Percentiles rank a stretch among this genome's conserved stretches.
phyloP scores from a whole-genome alignment of 2,797 vertebrate genomes.

The Sebastes diaconus region DNA sequence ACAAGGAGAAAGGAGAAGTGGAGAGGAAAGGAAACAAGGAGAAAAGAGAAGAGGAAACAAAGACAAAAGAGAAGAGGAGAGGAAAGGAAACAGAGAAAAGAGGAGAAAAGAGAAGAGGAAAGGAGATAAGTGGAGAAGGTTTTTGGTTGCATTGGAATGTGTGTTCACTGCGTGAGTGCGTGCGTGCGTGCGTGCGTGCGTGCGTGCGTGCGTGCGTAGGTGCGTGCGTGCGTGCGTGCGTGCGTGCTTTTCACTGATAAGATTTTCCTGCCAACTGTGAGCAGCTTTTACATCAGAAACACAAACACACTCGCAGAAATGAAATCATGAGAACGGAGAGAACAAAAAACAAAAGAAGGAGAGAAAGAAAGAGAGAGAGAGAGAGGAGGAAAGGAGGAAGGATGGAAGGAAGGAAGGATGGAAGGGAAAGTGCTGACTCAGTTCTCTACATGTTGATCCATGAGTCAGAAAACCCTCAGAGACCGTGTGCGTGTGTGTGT shows the following conservation, averaged over 20 bases:
- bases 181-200: neutral
- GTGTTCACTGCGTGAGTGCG: neutral
- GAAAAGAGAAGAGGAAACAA: no score
- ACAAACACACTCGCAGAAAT: conserved; percentile 8
- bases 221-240: neutral
- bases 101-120: neutral
- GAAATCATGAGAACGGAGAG: conserved; percentile 33
- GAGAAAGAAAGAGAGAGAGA: neutral
- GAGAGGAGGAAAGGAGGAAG: neutral
- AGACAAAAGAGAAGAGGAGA: no score
- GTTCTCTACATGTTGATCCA: conserved; percentile 61
- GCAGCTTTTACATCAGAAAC: conserved; percentile 21
- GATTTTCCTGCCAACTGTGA: conserved; percentile 24
- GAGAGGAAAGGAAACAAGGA: no score
- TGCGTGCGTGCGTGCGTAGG: neutral
- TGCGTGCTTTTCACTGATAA: conserved; percentile 14
- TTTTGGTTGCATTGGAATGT: neutral
- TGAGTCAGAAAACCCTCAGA: conserved; percentile 65
- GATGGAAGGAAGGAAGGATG: neutral
- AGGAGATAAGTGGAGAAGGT: neutral
- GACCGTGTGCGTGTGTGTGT: neutral
- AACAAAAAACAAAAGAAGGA: neutral
- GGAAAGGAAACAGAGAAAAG: neutral
- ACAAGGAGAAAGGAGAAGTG: no score
- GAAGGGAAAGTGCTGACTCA: conserved; percentile 64